Percentiles rank a stretch among this genome's conserved stretches.
These are phyloP conservation scores for Mercenaria mercenaria DNA, from an alignment of 1,140 invertebrate species.

Conservation along the genomic window DNA sequence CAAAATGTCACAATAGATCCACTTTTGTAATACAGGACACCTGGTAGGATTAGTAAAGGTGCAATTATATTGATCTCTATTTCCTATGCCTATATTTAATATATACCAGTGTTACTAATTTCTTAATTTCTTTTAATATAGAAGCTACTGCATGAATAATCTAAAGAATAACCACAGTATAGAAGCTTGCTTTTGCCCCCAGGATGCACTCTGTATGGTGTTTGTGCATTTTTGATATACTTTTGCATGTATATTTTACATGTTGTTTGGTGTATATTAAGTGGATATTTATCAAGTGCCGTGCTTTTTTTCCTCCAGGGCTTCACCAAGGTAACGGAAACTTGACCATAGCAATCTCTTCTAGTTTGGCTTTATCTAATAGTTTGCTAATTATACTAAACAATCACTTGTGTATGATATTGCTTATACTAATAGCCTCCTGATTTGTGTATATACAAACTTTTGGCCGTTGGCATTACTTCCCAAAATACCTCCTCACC, in stretches of 20 bases:
- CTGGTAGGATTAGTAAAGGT: no score
- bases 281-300: not conserved
- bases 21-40: no score
- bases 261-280: constrained; percentile 6
- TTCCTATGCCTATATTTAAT: no score
- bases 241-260: not conserved
- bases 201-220: not conserved
- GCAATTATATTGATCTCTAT: no score
- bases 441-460: constrained; percentile 25
- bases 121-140: no score
- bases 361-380: constrained; percentile 20
- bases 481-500: not conserved
- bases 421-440: not conserved
- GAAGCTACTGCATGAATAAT: no score
- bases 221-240: not conserved
- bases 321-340: constrained; percentile 46
- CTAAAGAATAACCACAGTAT: no score
- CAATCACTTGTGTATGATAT: not conserved
- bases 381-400: constrained; percentile 6
- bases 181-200: constrained; percentile 1
- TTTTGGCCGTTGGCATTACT: not conserved
- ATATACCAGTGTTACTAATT: no score
- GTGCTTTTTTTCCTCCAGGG: constrained; percentile 43
- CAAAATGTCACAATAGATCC: no score
- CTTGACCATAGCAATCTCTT: not conserved